Evolutionary conservation across 2,113 vertebrate species (phyloP).

Genomic region (Dendrocopos noguchii): DNA sequence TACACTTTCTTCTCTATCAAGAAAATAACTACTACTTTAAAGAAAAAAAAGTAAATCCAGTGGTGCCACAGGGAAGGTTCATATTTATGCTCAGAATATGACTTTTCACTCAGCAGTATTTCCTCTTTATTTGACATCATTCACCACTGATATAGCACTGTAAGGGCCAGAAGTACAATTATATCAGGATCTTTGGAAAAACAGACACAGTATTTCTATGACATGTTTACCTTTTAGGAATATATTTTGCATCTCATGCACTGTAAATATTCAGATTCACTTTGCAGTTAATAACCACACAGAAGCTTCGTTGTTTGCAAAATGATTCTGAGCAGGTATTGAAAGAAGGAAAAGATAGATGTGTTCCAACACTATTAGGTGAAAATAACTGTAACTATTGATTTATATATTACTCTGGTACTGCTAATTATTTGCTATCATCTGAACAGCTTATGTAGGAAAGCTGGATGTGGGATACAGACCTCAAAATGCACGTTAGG

Average conservation of each 20-base stretch:
- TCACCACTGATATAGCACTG: neutral
- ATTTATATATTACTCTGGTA: neutral
- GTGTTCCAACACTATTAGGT: neutral
- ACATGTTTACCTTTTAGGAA: slow-evolving; percentile 10
- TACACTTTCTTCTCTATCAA: neutral
- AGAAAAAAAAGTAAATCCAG: neutral
- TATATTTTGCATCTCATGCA: neutral
- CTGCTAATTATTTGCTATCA: neutral
- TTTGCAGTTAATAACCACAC: neutral
- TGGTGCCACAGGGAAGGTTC: neutral
- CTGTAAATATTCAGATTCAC: neutral
- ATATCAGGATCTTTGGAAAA: neutral
- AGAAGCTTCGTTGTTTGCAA: neutral
- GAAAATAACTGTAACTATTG: neutral
- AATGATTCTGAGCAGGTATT: neutral
- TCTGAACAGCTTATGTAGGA: neutral
- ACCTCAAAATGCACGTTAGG: neutral
- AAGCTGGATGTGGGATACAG: neutral
- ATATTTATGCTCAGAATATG: neutral
- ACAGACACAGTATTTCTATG: neutral
- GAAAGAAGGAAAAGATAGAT: neutral
- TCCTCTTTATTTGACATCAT: neutral
- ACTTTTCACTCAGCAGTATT: neutral
- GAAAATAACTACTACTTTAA: neutral
- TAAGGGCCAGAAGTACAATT: neutral